These are phyloP conservation scores for Pseudomyrmex concolor DNA, from an alignment of 1,140 invertebrate genomes.

Conservation along the genomic window DNA sequence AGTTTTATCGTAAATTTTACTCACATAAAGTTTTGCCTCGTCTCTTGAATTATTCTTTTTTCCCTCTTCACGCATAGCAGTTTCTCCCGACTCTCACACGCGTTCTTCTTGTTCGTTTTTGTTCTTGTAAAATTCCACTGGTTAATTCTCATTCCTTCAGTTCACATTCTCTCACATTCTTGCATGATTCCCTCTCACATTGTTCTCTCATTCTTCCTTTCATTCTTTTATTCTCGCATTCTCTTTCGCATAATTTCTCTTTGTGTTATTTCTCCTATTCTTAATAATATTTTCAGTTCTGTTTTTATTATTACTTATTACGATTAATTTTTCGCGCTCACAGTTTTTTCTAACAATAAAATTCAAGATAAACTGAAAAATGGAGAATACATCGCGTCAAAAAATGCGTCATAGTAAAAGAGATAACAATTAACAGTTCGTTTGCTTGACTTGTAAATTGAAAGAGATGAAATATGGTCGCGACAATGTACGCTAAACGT, in stretches of 20 bases:
- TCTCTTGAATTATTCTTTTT: neutral
- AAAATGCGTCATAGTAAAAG: neutral
- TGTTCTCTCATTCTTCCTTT: neutral
- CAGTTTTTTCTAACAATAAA: too few species aligned
- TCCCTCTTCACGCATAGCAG: neutral
- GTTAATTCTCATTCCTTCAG: conserved; percentile 2
- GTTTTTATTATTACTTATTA: neutral
- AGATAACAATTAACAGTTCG: neutral
- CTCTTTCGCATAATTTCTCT: neutral
- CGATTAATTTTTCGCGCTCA: too few species aligned
- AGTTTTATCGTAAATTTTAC: neutral
- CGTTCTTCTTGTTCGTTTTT: conserved; percentile 19
- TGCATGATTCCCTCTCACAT: neutral
- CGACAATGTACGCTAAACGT: conserved; percentile 33
- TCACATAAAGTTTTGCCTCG: neutral
- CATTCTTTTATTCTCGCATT: conserved; percentile 13
- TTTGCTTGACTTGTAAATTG: conserved; percentile 14
- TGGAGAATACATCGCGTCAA: too few species aligned
- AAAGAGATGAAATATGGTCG: neutral
- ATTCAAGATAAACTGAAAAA: too few species aligned
- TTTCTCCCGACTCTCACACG: neutral
- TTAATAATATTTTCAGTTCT: neutral
- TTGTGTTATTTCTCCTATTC: neutral
- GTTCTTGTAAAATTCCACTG: neutral
- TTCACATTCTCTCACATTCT: neutral